Evolutionary conservation across 2,888 invertebrate species (phyloP).

Genomic region (Volucella zonaria): DNA sequence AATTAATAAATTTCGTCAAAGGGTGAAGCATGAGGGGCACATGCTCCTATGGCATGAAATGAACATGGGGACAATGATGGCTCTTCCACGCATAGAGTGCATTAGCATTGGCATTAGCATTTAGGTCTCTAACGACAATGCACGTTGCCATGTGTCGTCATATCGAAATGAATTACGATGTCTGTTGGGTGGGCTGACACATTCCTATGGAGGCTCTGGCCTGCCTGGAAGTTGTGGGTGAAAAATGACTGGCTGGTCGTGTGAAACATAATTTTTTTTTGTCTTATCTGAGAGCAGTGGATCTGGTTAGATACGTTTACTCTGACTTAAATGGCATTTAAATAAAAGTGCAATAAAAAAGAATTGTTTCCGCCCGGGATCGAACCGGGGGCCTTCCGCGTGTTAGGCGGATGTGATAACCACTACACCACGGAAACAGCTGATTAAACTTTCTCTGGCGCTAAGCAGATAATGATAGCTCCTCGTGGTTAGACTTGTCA

Average conservation of each 20-base stretch:
- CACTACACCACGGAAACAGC: slow-evolving; percentile 82
- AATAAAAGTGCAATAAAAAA: slow-evolving; percentile 54
- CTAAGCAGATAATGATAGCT: background rate
- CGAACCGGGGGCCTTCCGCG: slow-evolving; percentile 84
- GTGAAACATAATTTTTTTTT: slow-evolving; percentile 33
- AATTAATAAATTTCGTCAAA: slow-evolving; percentile 65
- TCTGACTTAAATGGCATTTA: slow-evolving; percentile 20
- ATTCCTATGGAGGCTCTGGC: slow-evolving; percentile 20
- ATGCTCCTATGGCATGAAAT: too few relatives aligned
- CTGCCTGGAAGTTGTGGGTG: slow-evolving; percentile 9
- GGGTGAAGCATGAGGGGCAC: slow-evolving; percentile 9
- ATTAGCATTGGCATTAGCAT: slow-evolving; percentile 47
- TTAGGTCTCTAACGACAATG: slow-evolving; percentile 33
- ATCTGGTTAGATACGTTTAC: background rate
- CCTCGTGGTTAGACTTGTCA: too few relatives aligned
- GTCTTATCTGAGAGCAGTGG: slow-evolving; percentile 1
- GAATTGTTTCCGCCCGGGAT: slow-evolving; percentile 82
- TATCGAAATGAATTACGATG: slow-evolving; percentile 58
- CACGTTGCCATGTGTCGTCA: slow-evolving; percentile 34
- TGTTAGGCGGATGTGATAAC: slow-evolving; percentile 83
- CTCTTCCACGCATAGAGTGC: slow-evolving; percentile 39
- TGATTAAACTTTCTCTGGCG: background rate
- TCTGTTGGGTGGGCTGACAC: slow-evolving; percentile 53
- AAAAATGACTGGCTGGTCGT: slow-evolving; percentile 23
- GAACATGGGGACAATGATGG: background rate